A percentile compares a stretch with the other conserved stretches of the same genome.
Evolutionary conservation across 2,888 invertebrate genomes (phyloP).

Genomic region (Acleris holmiana): DNA sequence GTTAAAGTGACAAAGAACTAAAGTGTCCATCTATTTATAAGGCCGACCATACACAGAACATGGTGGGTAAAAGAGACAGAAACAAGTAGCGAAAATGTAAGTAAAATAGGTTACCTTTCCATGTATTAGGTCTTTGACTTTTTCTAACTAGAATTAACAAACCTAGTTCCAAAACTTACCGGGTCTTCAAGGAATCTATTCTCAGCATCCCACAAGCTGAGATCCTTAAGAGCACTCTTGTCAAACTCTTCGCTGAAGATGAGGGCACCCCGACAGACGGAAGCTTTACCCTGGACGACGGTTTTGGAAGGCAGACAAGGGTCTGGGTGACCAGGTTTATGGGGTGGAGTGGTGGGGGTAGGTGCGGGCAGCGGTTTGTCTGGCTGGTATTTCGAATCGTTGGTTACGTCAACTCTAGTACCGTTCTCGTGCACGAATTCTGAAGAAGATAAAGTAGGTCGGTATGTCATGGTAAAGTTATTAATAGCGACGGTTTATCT

Average conservation of each 20-base stretch:
- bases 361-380: conserved; percentile 27
- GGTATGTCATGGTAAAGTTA: too few relatives aligned
- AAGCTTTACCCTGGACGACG: conserved; percentile 51
- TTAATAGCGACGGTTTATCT: too few relatives aligned
- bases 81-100: too few relatives aligned
- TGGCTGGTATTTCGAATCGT: conserved; percentile 20
- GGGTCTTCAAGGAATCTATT: conserved; percentile 85
- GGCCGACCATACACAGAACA: too few relatives aligned
- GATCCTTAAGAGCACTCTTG: conserved; percentile 53
- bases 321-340: conserved; percentile 37
- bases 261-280: conserved; percentile 79
- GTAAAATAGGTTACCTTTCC: too few relatives aligned
- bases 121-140: too few relatives aligned
- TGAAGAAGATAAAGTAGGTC: conserved; percentile 41
- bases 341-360: conserved; percentile 35
- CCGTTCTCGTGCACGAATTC: conserved; percentile 69
- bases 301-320: conserved; percentile 58
- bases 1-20: too few relatives aligned
- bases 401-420: conserved; percentile 46
- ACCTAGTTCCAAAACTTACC: conserved; percentile 64
- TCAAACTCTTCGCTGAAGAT: conserved; percentile 86
- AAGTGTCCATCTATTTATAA: too few relatives aligned
- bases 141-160: too few relatives aligned
- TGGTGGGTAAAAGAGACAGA: too few relatives aligned
- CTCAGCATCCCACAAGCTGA: conserved; percentile 78